phyloP scores from a whole-genome alignment of 2,113 vertebrate species.

The Malurus cyaneus region DNA sequence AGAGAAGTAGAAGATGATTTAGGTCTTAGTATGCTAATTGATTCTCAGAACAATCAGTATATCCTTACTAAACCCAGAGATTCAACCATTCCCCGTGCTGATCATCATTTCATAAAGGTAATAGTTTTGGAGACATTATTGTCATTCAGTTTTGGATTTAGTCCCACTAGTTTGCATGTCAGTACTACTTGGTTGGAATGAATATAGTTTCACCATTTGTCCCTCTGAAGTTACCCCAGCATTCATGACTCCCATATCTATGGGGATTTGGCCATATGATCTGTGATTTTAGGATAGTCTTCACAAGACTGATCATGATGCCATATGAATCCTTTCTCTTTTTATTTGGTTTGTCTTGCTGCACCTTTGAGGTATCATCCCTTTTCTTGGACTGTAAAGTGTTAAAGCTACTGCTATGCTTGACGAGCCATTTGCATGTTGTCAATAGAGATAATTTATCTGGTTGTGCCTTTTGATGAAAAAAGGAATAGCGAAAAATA shows the following conservation, averaged over 20 bases:
- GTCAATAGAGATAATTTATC: neutral
- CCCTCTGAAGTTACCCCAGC: neutral
- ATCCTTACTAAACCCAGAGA: constrained; percentile 94
- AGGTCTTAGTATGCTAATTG: constrained; percentile 97
- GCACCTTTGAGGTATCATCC: neutral
- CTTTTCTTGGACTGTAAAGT: neutral
- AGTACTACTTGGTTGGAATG: neutral
- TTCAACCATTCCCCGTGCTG: constrained; percentile 92
- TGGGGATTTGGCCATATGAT: neutral
- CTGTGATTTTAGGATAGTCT: neutral
- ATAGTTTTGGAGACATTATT: neutral
- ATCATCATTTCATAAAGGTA: constrained; percentile 97
- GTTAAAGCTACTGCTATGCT: neutral
- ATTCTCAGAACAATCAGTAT: constrained; percentile 98
- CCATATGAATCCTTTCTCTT: rapidly evolving
- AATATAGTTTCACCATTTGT: neutral
- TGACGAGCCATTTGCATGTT: neutral
- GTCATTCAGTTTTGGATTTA: neutral
- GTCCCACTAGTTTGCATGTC: neutral
- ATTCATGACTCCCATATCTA: neutral
- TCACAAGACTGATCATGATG: neutral
- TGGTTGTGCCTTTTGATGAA: neutral
- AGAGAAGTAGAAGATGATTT: constrained; percentile 84
- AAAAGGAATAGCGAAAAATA: neutral
- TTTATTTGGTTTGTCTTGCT: neutral